Base-by-base conservation (phyloP, 1,140 invertebrate genomes). In the Halictus rubicundus region DNA sequence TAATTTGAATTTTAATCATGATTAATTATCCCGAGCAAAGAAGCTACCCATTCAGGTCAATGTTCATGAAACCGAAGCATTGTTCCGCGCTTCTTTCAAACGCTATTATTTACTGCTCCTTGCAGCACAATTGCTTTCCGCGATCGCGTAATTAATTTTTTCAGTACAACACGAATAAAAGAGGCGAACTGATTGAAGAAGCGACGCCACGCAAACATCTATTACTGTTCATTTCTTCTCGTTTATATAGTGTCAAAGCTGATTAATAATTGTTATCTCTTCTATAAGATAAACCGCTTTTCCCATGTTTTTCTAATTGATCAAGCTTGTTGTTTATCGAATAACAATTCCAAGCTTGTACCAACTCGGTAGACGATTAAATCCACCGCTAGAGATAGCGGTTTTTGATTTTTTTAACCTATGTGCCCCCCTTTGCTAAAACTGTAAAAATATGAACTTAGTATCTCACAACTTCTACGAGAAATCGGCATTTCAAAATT, bases 111-210 rank as follows among this genome's bases (percentile, higher is more conserved):
- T 66, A 66, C 39, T 14, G 39, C n/a, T 66, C 10, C 49, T 16
- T 25, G 10, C 21, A 10, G 39, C 64, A 66, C 39, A 46, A 49
- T 66, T 23, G 42, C 39, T 46, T 25, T 46, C 12, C 64, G 2
- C 46, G n/a, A 66, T 66, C 64, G 39, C n/a, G 64, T 46, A 66
- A 66, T 66, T 66, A 66, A 46, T 66, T 66, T 39, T n/a, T 66
- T n/a, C 42, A 16, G 39, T 46, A 23, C 3, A 46, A 25, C 1
- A 6, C 4, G n/a, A 25, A 66, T 49, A 66, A 42, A 66, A 7
- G 42, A 25, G 39, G 21, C 1, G 64, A 46, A 66, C 46, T 16
- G 10, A 66, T 66, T 49, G n/a, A 66, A n/a, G 39, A 46, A 10
- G n/a, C 8, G n/a, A 42, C 14, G 14, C 39, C 64, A n/a, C 0